Percentiles rank a stretch among this genome's conserved stretches.
Evolutionary conservation across 2,113 vertebrate species (phyloP).

Genomic region (Nettapus auritus): DNA sequence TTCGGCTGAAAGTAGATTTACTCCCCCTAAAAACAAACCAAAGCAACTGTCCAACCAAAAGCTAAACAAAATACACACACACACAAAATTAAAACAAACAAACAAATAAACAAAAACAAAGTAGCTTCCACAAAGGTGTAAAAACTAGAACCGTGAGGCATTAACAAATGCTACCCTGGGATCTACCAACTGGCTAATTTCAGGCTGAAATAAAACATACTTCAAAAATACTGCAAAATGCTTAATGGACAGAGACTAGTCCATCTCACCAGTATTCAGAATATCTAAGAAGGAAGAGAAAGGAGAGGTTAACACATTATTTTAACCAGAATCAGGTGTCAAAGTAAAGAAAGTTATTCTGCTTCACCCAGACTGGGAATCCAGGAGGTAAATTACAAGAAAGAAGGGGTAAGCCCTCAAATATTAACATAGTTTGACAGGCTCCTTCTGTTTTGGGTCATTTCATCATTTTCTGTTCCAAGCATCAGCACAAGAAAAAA

Average conservation of each 20-base stretch:
- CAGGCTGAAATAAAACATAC: not conserved
- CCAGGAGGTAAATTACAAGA: not conserved
- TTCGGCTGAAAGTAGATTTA: not conserved
- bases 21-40: not conserved
- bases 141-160: not conserved
- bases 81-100: too few species aligned
- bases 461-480: not conserved
- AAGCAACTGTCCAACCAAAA: not conserved
- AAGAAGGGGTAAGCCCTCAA: not conserved
- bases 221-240: not conserved
- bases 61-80: too few species aligned
- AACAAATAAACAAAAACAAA: not conserved
- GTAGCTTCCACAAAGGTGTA: not conserved
- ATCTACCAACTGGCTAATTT: rapidly evolving
- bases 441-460: not conserved
- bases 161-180: not conserved
- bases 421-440: not conserved
- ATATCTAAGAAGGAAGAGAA: not conserved
- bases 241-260: not conserved
- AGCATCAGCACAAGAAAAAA: not conserved
- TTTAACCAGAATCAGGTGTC: not conserved
- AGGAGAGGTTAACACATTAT: not conserved
- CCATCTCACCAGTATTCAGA: not conserved
- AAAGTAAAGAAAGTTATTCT: not conserved
- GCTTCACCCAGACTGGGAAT: not conserved